phyloP scores from a whole-genome alignment of 1,140 invertebrate species.

The Amyelois transitella region DNA sequence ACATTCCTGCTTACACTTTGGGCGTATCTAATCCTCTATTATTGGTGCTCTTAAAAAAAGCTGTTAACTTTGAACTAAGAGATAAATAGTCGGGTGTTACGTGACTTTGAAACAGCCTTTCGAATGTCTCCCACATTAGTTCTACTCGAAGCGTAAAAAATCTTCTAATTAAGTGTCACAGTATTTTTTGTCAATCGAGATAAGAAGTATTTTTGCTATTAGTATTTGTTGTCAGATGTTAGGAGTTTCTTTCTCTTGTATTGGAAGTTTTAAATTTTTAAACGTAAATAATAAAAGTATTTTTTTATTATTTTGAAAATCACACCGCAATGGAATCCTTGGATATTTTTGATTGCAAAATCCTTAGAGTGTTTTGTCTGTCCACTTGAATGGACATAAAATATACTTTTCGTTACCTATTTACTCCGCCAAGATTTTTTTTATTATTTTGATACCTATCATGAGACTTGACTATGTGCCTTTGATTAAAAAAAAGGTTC shows the following conservation, averaged over 20 bases:
- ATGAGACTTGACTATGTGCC: no score
- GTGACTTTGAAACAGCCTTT: neutral
- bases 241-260: neutral
- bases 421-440: no score
- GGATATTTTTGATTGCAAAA: no score
- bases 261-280: no score
- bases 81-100: neutral
- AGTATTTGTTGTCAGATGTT: neutral
- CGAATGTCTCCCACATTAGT: conserved; percentile 1
- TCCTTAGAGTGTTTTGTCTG: no score
- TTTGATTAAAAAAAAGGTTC: no score
- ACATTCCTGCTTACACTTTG: neutral
- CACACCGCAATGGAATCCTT: no score
- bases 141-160: conserved; percentile 1
- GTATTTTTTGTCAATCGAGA: neutral
- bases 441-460: no score
- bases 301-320: no score
- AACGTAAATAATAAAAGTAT: no score
- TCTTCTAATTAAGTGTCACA: conserved; percentile 4
- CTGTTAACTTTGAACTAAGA: conserved; percentile 4
- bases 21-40: neutral
- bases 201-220: neutral
- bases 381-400: no score
- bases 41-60: neutral
- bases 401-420: no score